Evolutionary conservation across 2,888 invertebrate genomes (phyloP).

Genomic region (Drosophila sordidula): DNA sequence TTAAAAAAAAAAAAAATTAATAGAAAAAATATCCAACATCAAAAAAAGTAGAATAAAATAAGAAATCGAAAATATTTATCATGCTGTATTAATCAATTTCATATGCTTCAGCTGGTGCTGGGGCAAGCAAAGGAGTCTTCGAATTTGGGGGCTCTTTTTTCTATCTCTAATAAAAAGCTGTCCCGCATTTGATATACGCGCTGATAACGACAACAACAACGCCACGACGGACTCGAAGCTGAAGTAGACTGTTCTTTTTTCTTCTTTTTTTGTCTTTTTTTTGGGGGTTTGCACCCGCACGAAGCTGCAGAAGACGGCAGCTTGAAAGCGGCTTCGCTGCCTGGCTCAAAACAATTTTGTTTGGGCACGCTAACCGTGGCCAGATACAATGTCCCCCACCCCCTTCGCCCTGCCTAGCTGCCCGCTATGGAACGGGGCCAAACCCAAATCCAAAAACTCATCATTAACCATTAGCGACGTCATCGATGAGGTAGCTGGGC

Average conservation of each 20-base stretch:
- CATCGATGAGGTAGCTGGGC: conserved; percentile 59
- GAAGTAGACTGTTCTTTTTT: conserved; percentile 5
- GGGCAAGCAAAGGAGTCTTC: conserved; percentile 23
- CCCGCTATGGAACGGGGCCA: conserved; percentile 64
- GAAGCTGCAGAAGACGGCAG: conserved; percentile 38
- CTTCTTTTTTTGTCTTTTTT: conserved; percentile 14
- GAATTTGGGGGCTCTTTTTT: conserved; percentile 1
- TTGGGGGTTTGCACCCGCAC: conserved; percentile 49
- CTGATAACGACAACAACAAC: conserved; percentile 55
- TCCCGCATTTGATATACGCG: conserved; percentile 67
- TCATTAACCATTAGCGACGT: conserved; percentile 79
- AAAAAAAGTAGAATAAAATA: conserved; percentile 26
- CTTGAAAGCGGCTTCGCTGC: conserved; percentile 49
- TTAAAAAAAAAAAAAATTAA: conserved; percentile 26
- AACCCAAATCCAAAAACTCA: conserved; percentile 70
- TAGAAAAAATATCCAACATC: conserved; percentile 22
- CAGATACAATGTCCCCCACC: conserved; percentile 14
- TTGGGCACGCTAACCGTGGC: conserved; percentile 68
- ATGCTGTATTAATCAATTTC: conserved; percentile 76
- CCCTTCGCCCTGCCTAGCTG: background rate
- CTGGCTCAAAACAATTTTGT: conserved; percentile 59
- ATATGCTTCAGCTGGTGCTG: conserved; percentile 52
- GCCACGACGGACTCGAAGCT: conserved; percentile 13
- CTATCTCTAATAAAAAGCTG: conserved; percentile 59
- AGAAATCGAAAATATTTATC: conserved; percentile 68